phyloP scores from a whole-genome alignment of 2,888 invertebrate species.

The Cheilosia impressa region DNA sequence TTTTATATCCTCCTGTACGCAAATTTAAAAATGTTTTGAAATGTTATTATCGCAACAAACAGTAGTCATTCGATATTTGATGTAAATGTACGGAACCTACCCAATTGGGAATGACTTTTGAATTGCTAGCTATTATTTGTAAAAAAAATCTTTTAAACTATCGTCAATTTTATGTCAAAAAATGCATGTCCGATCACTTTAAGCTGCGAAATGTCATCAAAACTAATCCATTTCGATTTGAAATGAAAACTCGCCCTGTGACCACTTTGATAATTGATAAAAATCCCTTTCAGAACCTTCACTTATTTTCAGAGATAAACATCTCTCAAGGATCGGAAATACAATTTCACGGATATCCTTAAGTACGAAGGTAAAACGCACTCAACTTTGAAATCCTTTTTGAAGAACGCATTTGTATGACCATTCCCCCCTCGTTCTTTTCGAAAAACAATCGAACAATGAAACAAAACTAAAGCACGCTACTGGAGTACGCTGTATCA shows the following conservation, averaged over 20 bases:
- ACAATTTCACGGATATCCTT: constrained; percentile 61
- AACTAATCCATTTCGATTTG: neutral
- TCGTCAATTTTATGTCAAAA: too few species aligned
- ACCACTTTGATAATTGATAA: neutral
- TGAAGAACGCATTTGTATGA: neutral
- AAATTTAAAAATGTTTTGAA: constrained; percentile 2
- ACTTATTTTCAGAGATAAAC: constrained; percentile 32
- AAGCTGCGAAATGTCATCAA: neutral
- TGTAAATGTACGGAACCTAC: neutral
- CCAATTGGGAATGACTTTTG: neutral
- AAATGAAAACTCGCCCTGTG: neutral
- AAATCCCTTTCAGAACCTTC: neutral
- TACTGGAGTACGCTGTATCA: neutral
- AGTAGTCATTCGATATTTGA: neutral
- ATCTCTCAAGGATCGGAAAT: constrained; percentile 68
- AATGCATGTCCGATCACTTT: neutral
- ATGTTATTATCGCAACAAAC: neutral
- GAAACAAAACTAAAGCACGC: neutral
- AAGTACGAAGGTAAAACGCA: constrained; percentile 35
- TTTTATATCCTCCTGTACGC: constrained; percentile 6
- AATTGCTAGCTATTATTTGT: too few species aligned
- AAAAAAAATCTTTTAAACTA: too few species aligned
- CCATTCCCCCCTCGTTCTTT: neutral
- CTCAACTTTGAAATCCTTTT: neutral
- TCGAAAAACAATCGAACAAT: constrained; percentile 2